A percentile compares a stretch with the other conserved stretches of the same genome.
These are phyloP conservation scores for Eupithecia abbreviata DNA, from an alignment of 2,888 invertebrate genomes.

Conservation along the genomic window DNA sequence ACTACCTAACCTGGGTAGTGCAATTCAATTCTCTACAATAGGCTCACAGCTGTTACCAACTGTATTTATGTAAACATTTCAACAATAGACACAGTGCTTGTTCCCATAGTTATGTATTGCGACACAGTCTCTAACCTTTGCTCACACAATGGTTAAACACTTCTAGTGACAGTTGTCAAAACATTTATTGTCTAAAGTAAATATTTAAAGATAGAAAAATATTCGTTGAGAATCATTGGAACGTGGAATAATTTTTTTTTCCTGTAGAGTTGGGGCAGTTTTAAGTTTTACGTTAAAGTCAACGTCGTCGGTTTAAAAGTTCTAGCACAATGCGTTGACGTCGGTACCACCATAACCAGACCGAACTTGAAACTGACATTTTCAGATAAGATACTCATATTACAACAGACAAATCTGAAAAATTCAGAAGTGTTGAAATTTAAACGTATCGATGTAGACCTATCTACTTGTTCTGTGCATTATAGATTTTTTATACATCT, in stretches of 20 bases:
- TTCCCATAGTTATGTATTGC: constrained; percentile 19
- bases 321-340: not conserved
- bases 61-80: constrained; percentile 1
- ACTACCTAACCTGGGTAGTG: not conserved
- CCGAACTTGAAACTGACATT: no score
- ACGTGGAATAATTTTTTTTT: not conserved
- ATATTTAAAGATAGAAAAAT: not conserved
- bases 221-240: not conserved
- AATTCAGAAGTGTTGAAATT: no score
- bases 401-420: no score
- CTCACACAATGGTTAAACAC: constrained; percentile 32
- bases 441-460: no score
- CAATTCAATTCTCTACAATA: not conserved
- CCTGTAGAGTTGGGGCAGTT: not conserved
- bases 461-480: no score
- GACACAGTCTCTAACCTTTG: constrained; percentile 32
- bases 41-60: not conserved
- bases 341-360: no score
- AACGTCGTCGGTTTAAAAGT: not conserved
- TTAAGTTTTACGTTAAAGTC: not conserved
- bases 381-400: no score
- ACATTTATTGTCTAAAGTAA: not conserved
- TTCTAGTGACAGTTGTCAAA: constrained; percentile 32
- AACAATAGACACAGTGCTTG: constrained; percentile 12
- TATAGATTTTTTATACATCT: no score